phyloP scores from a whole-genome alignment of 2,113 vertebrate species.

The Gopherus evgoodei region DNA sequence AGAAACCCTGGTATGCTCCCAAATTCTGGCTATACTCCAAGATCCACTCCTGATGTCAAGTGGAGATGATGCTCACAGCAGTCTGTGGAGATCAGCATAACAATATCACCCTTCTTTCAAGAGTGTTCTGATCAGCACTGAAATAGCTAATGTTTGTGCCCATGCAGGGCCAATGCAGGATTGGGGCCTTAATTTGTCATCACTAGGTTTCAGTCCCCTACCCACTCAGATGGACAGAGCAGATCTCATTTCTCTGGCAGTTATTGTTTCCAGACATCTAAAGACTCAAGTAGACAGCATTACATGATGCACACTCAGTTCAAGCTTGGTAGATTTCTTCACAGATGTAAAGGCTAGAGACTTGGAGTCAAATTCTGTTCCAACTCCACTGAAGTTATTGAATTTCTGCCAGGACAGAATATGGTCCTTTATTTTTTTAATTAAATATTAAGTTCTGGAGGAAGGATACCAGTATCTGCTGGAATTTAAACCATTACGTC shows the following conservation, averaged over 20 bases:
- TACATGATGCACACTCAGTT: fast-evolving
- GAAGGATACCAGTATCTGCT: not conserved
- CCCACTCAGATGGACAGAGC: not conserved
- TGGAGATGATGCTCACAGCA: no score
- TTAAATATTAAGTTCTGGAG: not conserved
- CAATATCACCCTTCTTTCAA: no score
- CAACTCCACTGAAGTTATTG: not conserved
- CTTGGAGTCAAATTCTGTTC: not conserved
- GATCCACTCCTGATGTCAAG: not conserved
- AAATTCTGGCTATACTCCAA: not conserved
- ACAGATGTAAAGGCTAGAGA: not conserved
- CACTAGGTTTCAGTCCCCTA: not conserved
- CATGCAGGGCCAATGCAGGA: no score
- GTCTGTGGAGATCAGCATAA: not conserved
- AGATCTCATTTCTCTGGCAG: not conserved
- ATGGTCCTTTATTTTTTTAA: not conserved
- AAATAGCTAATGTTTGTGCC: no score
- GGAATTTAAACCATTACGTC: not conserved
- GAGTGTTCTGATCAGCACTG: no score
- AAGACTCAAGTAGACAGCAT: not conserved
- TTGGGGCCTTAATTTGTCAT: no score
- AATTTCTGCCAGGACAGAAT: not conserved
- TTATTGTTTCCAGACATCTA: not conserved
- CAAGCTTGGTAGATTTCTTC: fast-evolving
- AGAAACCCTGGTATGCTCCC: not conserved